phyloP scores from a whole-genome alignment of 1,140 invertebrate species.

The Venustaconcha ellipsiformis region DNA sequence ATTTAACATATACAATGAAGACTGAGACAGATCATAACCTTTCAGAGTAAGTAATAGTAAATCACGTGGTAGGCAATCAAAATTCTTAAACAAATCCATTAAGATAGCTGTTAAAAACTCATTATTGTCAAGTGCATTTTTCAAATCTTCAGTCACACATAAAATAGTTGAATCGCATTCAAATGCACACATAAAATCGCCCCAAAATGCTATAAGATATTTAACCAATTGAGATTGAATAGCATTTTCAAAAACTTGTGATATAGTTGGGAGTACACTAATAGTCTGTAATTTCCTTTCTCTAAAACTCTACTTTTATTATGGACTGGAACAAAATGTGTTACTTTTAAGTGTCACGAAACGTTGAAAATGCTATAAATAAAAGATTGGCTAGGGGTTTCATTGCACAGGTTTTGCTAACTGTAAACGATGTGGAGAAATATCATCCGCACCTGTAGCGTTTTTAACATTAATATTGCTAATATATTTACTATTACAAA shows the following conservation, averaged over 20 bases:
- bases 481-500: no score
- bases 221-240: not conserved
- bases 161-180: constrained; percentile 14
- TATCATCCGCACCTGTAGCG: no score
- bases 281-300: constrained; percentile 12
- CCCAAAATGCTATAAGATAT: not conserved
- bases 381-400: no score
- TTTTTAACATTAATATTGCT: no score
- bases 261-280: constrained; percentile 3
- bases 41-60: constrained; percentile 7
- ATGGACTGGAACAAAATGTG: constrained; percentile 7
- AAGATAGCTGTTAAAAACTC: constrained; percentile 9
- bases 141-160: constrained; percentile 15
- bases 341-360: constrained; percentile 5
- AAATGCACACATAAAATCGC: constrained; percentile 8
- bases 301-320: constrained; percentile 9
- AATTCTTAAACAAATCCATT: constrained; percentile 13
- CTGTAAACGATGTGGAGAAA: no score
- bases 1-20: not conserved
- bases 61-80: constrained; percentile 17
- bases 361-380: not conserved
- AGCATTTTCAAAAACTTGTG: not conserved
- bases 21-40: constrained; percentile 1
- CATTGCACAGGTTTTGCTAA: no score
- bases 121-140: constrained; percentile 6